Evolutionary conservation across 2,888 invertebrate genomes (phyloP), one percentile per base, ranked within the genome.

Genomic region (Stictocephala bisonia): DNA sequence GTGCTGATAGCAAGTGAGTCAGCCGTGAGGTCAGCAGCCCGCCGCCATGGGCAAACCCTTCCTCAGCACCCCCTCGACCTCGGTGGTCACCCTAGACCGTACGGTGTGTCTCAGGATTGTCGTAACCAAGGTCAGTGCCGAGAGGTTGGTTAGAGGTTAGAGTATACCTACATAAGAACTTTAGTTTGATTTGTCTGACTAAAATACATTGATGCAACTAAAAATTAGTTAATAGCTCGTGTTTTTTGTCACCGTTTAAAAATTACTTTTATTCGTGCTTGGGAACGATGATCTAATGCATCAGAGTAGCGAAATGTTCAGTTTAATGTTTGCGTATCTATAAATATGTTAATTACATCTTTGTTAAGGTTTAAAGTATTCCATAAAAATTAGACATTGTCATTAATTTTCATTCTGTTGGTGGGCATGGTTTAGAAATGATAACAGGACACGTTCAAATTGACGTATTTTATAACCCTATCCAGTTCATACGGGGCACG

Each of bases 21-120:
- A 31, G 35, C 35, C 35, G 35, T 31, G 35, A 31, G 35, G 35
- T 31, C 6, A 31, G 7, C 35, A 6, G 7, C 7, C 6, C 35
- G 6, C 35, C 6, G 35, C 35, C 3, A 60, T 60, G 60, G 60
- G 60, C 13, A 35, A 40, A 35, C 60, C 60, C 13, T 60, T 60
- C 60, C 13, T 20, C 60, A 35, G 60, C 60, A 27, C 27, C 40
- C 20, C 9, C 22, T 9, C 22, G 40, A 40, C 35, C 29, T 35
- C 60, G 18, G 22, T 40, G 2, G 40, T 60, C 2, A 35, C 60
- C 3, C 22, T 60, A 20, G 60, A 60, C 40, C 18, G 13, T 31
- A 60, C 20, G 1, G 40, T 60, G 15, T 1, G 60, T 31, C 35
- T 60, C 35, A 60, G 20, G 60, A 35, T 60, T 3, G 22, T 31